Evolutionary conservation across 2,113 vertebrate genomes (phyloP).

Genomic region (Microcebus griseorufus): DNA sequence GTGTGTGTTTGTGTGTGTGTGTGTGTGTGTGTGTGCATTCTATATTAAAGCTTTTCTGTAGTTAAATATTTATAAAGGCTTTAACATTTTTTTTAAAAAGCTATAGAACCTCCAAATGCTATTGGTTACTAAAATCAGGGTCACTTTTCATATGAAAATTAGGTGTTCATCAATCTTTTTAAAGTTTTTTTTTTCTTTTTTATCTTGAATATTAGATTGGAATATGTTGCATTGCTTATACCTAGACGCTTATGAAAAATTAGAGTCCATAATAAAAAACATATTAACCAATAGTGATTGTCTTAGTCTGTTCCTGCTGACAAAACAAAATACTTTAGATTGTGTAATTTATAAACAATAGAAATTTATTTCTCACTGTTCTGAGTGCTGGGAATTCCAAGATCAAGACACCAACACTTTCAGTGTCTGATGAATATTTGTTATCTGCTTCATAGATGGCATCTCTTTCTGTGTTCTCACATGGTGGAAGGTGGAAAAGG

Average conservation of each 20-base stretch:
- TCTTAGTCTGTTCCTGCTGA: neutral
- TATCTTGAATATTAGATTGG: neutral
- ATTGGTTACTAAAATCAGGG: neutral
- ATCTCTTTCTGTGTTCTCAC: neutral
- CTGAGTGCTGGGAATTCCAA: neutral
- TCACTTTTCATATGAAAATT: slow-evolving; percentile 12
- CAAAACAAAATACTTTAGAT: neutral
- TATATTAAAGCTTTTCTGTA: neutral
- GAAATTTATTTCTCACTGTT: neutral
- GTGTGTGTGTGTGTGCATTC: neutral
- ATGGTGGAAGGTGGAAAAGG: neutral
- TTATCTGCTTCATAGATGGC: too few species aligned
- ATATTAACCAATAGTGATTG: neutral
- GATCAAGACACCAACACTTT: neutral
- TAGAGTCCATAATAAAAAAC: neutral
- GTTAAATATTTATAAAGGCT: neutral
- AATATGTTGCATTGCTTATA: neutral
- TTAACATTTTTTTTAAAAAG: neutral
- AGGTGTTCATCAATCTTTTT: neutral
- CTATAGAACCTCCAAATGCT: neutral
- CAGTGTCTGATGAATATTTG: neutral
- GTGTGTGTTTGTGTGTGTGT: neutral
- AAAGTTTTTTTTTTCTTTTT: neutral
- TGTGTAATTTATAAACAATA: neutral
- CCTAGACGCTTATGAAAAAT: neutral